Conservation (phyloP, 2,113 vertebrate genomes). For the Dipodomys spectabilis region DNA sequence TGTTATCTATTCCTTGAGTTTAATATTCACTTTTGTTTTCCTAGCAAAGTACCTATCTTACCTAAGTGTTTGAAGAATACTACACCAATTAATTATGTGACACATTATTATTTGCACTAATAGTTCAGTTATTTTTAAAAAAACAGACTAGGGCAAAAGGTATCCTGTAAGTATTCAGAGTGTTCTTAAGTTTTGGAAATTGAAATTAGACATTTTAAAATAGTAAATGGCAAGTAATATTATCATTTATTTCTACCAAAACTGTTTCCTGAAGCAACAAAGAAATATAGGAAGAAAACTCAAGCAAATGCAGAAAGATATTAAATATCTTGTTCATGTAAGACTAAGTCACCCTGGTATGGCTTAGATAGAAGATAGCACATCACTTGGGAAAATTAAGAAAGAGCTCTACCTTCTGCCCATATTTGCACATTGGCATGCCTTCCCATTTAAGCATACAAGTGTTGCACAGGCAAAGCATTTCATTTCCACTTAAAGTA, state of each 20-base stretch:
- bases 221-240: background rate
- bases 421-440: constrained; percentile 6
- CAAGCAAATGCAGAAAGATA: background rate
- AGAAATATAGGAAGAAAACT: constrained; percentile 19
- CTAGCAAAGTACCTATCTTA: background rate
- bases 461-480: background rate
- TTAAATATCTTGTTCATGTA: background rate
- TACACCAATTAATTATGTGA: constrained; percentile 1
- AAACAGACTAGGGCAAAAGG: background rate
- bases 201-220: constrained; percentile 35
- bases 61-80: background rate
- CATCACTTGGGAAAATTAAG: background rate
- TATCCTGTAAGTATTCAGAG: background rate
- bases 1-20: background rate
- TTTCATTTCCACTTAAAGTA: constrained; percentile 36
- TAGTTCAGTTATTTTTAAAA: background rate
- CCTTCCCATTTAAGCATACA: background rate
- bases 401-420: background rate
- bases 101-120: background rate
- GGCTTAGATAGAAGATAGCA: background rate
- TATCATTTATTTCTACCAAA: background rate
- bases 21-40: background rate
- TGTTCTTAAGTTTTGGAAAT: background rate
- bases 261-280: background rate
- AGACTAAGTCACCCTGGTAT: background rate